phyloP scores from a whole-genome alignment of 2,888 invertebrate species.

The Temnothorax unifasciatus region DNA sequence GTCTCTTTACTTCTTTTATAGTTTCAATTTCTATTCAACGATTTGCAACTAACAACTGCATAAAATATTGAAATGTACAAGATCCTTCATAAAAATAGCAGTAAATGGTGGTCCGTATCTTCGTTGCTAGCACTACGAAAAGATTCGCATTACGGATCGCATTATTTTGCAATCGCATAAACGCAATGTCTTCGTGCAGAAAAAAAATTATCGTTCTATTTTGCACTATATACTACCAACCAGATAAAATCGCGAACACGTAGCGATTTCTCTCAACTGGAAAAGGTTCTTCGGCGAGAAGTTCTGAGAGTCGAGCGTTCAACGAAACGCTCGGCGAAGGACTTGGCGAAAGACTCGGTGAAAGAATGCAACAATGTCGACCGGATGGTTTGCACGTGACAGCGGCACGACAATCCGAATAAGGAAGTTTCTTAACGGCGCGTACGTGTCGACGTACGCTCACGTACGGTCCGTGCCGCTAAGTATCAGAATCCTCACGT shows the following conservation, averaged over 20 bases:
- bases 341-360: conserved; percentile 64
- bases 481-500: conserved; percentile 67
- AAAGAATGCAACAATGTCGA: conserved; percentile 75
- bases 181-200: neutral
- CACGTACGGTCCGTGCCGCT: conserved; percentile 66
- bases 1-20: neutral
- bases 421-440: conserved; percentile 77
- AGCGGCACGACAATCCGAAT: conserved; percentile 70
- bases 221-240: conserved; percentile 2
- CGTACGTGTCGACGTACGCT: conserved; percentile 75
- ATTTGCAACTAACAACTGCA: neutral
- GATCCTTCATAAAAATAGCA: neutral
- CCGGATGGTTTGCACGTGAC: conserved; percentile 78
- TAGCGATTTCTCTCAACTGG: conserved; percentile 68
- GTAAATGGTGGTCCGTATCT: neutral
- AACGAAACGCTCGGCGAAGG: conserved; percentile 64
- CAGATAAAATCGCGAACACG: conserved; percentile 69
- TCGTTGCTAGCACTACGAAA: neutral
- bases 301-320: conserved; percentile 71
- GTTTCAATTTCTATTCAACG: neutral
- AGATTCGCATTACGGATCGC: neutral
- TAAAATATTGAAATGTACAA: neutral
- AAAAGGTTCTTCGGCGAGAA: conserved; percentile 71
- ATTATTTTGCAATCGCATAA: conserved; percentile 14
- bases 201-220: conserved; percentile 14